phyloP scores from a whole-genome alignment of 1,140 invertebrate genomes.

The Nephila pilipes region DNA sequence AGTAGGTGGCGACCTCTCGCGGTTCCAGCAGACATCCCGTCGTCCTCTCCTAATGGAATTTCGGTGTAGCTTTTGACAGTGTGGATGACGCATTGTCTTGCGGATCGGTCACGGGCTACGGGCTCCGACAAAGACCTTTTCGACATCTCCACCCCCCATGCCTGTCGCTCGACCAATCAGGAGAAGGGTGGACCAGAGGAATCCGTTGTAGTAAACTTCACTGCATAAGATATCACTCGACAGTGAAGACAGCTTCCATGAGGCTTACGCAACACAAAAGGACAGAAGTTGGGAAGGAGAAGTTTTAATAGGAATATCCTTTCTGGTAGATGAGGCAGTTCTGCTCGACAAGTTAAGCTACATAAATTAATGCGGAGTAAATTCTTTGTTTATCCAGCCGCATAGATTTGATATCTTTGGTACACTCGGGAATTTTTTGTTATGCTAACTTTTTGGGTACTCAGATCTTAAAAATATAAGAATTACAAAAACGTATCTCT shows the following conservation, averaged over 20 bases:
- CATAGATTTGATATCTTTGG: too few species aligned
- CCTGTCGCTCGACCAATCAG: conserved; percentile 31
- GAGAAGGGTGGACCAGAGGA: conserved; percentile 26
- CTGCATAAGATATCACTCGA: background rate
- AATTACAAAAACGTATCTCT: too few species aligned
- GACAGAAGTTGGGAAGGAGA: background rate
- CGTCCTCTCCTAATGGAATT: conserved; percentile 70
- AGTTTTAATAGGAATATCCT: conserved; percentile 26
- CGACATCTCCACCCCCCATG: background rate
- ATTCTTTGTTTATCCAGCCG: too few species aligned
- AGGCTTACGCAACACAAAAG: background rate
- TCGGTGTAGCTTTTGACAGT: conserved; percentile 76
- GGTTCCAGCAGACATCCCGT: conserved; percentile 66
- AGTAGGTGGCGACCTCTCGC: conserved; percentile 73
- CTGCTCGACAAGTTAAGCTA: too few species aligned
- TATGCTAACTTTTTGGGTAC: too few species aligned
- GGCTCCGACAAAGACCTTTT: conserved; percentile 67
- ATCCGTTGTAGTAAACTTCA: conserved; percentile 32
- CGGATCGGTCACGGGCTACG: conserved; percentile 70
- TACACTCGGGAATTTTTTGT: too few species aligned
- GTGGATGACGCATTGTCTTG: conserved; percentile 75
- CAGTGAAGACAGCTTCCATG: conserved; percentile 38
- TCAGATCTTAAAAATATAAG: too few species aligned
- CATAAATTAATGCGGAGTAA: too few species aligned
- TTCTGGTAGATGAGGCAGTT: too few species aligned